Conservation (phyloP, 2,113 vertebrate genomes). For the Hippoglossus stenolepis region DNA sequence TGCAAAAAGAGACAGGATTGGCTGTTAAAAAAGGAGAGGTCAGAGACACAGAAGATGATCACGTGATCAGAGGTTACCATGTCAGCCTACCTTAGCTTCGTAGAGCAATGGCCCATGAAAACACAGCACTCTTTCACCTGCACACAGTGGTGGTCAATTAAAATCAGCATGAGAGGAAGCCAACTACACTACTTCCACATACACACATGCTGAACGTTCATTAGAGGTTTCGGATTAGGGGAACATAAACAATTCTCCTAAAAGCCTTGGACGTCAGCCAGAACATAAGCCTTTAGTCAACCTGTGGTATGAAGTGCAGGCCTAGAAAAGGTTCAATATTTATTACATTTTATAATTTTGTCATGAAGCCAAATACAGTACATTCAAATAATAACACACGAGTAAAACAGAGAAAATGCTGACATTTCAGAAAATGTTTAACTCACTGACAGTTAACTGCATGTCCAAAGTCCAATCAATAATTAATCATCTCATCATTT, state of each 20-base stretch:
- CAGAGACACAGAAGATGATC: neutral
- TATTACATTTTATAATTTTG: too few relatives aligned
- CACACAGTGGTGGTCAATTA: constrained; percentile 41
- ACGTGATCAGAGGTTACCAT: constrained; percentile 2
- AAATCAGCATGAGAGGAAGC: constrained; percentile 26
- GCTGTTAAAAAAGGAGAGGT: neutral
- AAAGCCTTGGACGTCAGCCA: neutral
- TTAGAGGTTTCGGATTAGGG: neutral
- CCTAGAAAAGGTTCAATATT: too few relatives aligned
- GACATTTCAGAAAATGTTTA: too few relatives aligned
- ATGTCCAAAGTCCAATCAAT: neutral
- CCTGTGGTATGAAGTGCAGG: too few relatives aligned
- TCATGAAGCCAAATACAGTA: too few relatives aligned
- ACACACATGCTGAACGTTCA: neutral
- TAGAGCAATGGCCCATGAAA: constrained; percentile 99
- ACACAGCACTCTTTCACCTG: constrained; percentile 99
- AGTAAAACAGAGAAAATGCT: too few relatives aligned
- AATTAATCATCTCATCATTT: neutral
- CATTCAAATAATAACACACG: too few relatives aligned
- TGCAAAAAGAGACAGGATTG: constrained; percentile 78
- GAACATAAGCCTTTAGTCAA: too few relatives aligned
- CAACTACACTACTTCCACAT: neutral
- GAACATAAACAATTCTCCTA: neutral
- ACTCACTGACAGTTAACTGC: too few relatives aligned
- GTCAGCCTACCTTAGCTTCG: constrained; percentile 94